Evolutionary conservation across 2,113 vertebrate species (phyloP).

Genomic region (Heterotis niloticus): DNA sequence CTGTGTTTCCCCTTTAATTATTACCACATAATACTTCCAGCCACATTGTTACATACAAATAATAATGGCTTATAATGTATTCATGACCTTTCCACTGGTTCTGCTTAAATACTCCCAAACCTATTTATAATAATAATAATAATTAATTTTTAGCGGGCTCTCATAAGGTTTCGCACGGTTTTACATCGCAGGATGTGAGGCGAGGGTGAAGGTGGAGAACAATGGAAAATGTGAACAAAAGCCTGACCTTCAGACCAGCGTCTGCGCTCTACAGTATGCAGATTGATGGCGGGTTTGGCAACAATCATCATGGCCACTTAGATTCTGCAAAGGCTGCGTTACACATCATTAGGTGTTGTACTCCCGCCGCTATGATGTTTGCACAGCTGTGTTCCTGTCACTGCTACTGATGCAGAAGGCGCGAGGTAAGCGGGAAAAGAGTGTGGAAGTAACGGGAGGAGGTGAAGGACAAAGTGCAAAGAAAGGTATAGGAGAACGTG

Average conservation of each 20-base stretch:
- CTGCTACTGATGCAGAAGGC: too few relatives aligned
- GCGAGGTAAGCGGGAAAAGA: too few relatives aligned
- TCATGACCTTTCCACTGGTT: slow-evolving; percentile 13
- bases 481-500: neutral
- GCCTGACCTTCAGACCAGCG: too few relatives aligned
- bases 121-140: slow-evolving; percentile 21
- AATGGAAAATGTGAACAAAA: neutral
- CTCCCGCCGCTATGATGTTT: too few relatives aligned
- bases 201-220: slow-evolving; percentile 11
- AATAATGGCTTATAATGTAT: slow-evolving; percentile 18
- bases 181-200: neutral
- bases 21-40: slow-evolving; percentile 7
- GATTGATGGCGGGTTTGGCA: too few relatives aligned
- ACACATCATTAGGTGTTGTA: too few relatives aligned
- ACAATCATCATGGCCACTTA: too few relatives aligned
- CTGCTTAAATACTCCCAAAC: slow-evolving; percentile 19
- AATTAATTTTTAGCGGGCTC: neutral
- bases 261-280: too few relatives aligned
- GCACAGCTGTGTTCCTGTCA: too few relatives aligned
- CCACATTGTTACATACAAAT: neutral
- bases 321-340: too few relatives aligned
- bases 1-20: slow-evolving; percentile 14
- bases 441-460: neutral
- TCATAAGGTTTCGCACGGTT: slow-evolving; percentile 4
- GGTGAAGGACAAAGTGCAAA: neutral